Evolutionary conservation across 2,797 vertebrate species (phyloP).

Genomic region (Benthosema pterotum): DNA sequence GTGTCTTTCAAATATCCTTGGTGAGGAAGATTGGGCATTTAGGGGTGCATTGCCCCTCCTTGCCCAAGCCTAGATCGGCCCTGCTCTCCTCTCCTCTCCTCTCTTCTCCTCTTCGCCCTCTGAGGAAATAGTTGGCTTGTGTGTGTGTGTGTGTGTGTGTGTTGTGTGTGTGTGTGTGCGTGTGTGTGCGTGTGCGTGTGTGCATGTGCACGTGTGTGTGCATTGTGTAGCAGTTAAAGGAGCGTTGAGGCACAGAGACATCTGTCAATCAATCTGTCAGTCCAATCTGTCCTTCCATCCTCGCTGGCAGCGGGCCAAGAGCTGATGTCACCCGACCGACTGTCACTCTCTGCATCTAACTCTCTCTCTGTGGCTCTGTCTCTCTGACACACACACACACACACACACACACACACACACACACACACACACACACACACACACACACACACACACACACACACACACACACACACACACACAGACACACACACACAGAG

Average conservation of each 20-base stretch:
- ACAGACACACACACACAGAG: neutral
- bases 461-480: slow-evolving; percentile 9
- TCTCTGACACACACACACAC: slow-evolving; percentile 13
- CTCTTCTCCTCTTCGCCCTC: slow-evolving; percentile 19
- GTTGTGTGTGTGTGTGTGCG: too few species aligned
- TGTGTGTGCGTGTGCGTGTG: too few species aligned
- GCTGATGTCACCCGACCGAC: slow-evolving; percentile 45
- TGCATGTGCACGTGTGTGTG: too few species aligned
- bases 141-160: too few species aligned
- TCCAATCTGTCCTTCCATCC: slow-evolving; percentile 22
- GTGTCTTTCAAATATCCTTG: too few species aligned
- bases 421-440: neutral
- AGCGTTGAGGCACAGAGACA: too few species aligned
- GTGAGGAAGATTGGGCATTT: too few species aligned
- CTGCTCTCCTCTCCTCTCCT: slow-evolving; percentile 39
- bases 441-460: slow-evolving; percentile 14
- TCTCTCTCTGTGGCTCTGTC: neutral
- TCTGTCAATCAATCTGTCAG: too few species aligned
- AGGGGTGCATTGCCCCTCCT: too few species aligned
- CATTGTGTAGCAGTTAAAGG: too few species aligned
- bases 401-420: slow-evolving; percentile 13
- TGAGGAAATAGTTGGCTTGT: too few species aligned
- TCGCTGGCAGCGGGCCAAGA: slow-evolving; percentile 55
- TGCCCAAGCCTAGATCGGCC: too few species aligned
- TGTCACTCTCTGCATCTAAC: neutral